Evolutionary conservation across 1,140 invertebrate genomes (phyloP).

Genomic region (Chironomus tepperi): DNA sequence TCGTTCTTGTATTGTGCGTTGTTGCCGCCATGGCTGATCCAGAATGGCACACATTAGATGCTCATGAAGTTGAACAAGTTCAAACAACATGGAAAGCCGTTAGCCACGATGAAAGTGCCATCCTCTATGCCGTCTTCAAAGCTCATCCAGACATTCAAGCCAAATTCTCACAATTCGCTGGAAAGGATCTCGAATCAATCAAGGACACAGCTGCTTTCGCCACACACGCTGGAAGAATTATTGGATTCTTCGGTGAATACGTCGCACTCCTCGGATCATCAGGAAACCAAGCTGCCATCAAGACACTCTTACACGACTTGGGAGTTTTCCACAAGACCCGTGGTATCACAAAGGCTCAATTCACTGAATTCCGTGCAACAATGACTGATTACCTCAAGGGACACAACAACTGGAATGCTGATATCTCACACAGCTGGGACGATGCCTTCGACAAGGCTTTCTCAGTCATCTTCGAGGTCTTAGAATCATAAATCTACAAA

Average conservation of each 20-base stretch:
- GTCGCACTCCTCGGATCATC: neutral
- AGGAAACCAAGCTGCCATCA: neutral
- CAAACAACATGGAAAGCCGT: neutral
- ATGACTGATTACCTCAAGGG: neutral
- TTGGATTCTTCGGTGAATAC: neutral
- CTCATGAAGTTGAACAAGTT: neutral
- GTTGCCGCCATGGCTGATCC: neutral
- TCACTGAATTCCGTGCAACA: neutral
- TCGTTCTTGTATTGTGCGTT: neutral
- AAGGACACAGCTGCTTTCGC: neutral
- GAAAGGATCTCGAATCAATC: neutral
- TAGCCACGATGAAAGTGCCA: neutral
- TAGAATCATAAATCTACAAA: neutral
- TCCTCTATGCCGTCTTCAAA: neutral
- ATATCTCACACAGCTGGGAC: neutral
- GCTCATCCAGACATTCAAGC: neutral
- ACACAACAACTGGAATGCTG: neutral
- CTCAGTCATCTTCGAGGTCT: neutral
- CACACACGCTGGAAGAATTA: neutral
- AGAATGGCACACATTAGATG: neutral
- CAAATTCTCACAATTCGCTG: neutral
- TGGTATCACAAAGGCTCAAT: neutral
- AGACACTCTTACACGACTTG: neutral
- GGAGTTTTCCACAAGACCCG: neutral
- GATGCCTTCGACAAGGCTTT: neutral